Evolutionary conservation across 2,888 invertebrate species (phyloP), one percentile per base, ranked within the genome.

Genomic region (Escarpia spicata): DNA sequence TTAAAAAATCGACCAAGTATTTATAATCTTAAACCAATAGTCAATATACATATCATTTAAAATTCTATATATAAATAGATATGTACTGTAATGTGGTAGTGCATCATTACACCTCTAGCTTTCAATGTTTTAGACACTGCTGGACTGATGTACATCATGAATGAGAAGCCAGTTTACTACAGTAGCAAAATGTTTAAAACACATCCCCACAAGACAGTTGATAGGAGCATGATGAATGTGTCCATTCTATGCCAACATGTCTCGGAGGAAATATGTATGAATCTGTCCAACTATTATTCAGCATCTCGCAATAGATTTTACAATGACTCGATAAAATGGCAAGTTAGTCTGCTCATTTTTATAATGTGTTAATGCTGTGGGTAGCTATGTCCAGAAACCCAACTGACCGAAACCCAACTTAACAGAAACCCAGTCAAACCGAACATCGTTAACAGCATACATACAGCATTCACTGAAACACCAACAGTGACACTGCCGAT

Each of bases 71-170:
- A 75, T 75, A 75, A 26, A 19, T 19, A 75, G 19, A 75, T 75
- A n/a, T 75, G 75, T 75, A 75, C 6, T 75, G 75, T 75, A 75
- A 75, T 75, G 75, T 75, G 2, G 60, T 60, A 60, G n/a, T 75
- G 75, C n/a, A 75, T 75, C 75, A 75, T 75, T 75, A 75, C 75
- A 75, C 75, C 75, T 75, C 75, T 75, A 75, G 75, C 19, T 75
- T 75, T n/a, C 52, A 52, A 15, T 15, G 19, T 75, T n/a, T 52
- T 12, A 12, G 52, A 52, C 52, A 75, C 26, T 26, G 75, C 75
- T 75, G 75, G n/a, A 75, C 26, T 75, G 75, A 75, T 75, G 19
- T 15, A 75, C 26, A 26, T 3, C 26, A 75, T 75, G 75, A 75
- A 26, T 75, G 75, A 26, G 26, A 75, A 75, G 75, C 19, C 26